Percentiles rank a stretch among this genome's conserved stretches.
phyloP scores from a whole-genome alignment of 2,113 vertebrate species.

The Coptodon bakossiorum region DNA sequence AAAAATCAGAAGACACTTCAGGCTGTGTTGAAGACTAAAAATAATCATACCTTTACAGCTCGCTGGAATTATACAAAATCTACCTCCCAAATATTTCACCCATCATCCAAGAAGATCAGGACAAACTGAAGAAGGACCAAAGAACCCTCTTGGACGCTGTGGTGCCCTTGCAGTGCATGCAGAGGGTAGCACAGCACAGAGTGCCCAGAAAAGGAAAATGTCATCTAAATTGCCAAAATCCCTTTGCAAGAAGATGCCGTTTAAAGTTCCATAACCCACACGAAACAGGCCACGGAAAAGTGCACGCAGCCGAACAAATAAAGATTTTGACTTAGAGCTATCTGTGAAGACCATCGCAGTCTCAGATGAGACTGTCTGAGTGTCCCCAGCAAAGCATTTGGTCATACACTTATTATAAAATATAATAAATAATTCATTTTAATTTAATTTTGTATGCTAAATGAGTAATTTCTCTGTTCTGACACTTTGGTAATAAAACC shows the following conservation, averaged over 20 bases:
- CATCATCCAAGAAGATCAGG: neutral
- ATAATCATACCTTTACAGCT: neutral
- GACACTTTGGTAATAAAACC: neutral
- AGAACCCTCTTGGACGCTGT: neutral
- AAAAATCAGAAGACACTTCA: neutral
- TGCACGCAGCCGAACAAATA: neutral
- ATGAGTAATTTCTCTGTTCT: neutral
- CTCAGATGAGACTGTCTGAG: neutral
- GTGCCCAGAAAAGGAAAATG: neutral
- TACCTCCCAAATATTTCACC: rapidly evolving
- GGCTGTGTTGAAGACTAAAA: neutral
- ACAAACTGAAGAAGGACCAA: neutral
- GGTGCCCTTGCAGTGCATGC: neutral
- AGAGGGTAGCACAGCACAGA: neutral
- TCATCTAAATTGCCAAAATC: neutral
- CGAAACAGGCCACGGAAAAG: neutral
- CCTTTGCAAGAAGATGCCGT: neutral
- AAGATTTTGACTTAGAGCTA: neutral
- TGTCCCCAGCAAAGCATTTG: neutral
- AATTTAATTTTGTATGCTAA: neutral
- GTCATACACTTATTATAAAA: neutral
- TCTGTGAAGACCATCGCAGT: neutral
- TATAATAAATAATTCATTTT: neutral
- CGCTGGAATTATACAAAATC: neutral
- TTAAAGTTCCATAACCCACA: neutral